These are phyloP conservation scores for Tuta absoluta DNA, from an alignment of 2,888 invertebrate species.

Conservation along the genomic window DNA sequence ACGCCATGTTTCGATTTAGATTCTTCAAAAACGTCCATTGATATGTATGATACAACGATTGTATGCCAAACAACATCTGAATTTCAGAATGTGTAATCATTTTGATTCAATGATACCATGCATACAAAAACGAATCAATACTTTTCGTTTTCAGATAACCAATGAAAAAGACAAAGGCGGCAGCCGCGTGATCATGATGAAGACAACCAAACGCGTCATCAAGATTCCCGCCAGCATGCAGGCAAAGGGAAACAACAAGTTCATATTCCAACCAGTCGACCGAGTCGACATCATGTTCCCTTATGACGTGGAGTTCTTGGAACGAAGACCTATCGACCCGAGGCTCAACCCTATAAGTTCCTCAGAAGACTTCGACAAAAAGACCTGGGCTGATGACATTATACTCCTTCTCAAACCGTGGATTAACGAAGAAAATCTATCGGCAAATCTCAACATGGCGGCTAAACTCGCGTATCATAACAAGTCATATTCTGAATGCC, in stretches of 20 bases:
- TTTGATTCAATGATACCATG: too few relatives aligned
- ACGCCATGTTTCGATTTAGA: too few relatives aligned
- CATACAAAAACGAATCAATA: too few relatives aligned
- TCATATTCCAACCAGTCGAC: conserved; percentile 66
- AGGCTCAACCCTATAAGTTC: conserved; percentile 56
- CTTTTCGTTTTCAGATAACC: conserved; percentile 75
- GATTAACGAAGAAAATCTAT: conserved; percentile 58
- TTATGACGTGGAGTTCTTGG: conserved; percentile 57
- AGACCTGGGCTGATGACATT: conserved; percentile 68
- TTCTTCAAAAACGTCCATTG: too few relatives aligned
- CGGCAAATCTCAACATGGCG: conserved; percentile 62
- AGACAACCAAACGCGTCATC: conserved; percentile 86
- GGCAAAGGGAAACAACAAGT: conserved; percentile 58
- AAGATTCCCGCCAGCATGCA: conserved; percentile 80
- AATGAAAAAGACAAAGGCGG: conserved; percentile 80
- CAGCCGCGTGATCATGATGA: conserved; percentile 84
- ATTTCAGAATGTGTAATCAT: too few relatives aligned
- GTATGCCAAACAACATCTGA: too few relatives aligned
- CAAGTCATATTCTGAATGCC: conserved; percentile 59
- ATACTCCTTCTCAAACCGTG: conserved; percentile 63
- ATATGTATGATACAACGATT: too few relatives aligned
- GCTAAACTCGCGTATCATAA: conserved; percentile 70
- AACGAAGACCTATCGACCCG: conserved; percentile 58
- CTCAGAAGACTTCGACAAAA: conserved; percentile 63
- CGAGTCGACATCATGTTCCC: conserved; percentile 70